Evolutionary conservation across 2,797 vertebrate genomes (phyloP).

Genomic region (Tamandua tetradactyla): DNA sequence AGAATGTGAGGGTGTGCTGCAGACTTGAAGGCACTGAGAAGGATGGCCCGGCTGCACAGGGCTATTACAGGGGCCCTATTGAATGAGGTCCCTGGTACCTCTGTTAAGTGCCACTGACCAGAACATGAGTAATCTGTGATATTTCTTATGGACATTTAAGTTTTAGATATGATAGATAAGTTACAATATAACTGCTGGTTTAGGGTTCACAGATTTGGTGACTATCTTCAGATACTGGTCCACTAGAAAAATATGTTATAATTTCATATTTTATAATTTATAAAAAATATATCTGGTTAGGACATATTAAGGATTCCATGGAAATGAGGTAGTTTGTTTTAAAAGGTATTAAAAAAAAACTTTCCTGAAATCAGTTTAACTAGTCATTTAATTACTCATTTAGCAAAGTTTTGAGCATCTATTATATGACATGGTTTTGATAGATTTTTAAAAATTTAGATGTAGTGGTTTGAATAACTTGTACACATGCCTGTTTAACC

Average conservation of each 20-base stretch:
- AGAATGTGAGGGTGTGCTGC: not conserved
- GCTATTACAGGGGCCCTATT: too few species aligned
- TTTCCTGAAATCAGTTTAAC: conserved; percentile 33
- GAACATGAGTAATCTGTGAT: not conserved
- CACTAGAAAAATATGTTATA: not conserved
- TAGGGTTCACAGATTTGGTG: not conserved
- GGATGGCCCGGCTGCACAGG: too few species aligned
- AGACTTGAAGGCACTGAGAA: not conserved
- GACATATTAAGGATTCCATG: not conserved
- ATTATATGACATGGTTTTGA: not conserved
- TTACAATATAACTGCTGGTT: not conserved
- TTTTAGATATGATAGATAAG: not conserved
- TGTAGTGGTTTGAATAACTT: not conserved
- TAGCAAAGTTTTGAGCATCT: not conserved
- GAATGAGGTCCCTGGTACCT: not conserved
- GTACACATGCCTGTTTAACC: not conserved
- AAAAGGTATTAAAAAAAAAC: not conserved
- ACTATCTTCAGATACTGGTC: not conserved
- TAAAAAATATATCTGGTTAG: too few species aligned
- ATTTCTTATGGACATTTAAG: not conserved
- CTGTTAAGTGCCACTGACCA: not conserved
- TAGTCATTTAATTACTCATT: not conserved
- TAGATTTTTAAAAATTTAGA: not conserved
- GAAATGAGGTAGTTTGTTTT: not conserved
- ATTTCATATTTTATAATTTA: too few species aligned